Evolutionary conservation across 2,888 invertebrate genomes (phyloP).

Genomic region (Sialis lutaria): DNA sequence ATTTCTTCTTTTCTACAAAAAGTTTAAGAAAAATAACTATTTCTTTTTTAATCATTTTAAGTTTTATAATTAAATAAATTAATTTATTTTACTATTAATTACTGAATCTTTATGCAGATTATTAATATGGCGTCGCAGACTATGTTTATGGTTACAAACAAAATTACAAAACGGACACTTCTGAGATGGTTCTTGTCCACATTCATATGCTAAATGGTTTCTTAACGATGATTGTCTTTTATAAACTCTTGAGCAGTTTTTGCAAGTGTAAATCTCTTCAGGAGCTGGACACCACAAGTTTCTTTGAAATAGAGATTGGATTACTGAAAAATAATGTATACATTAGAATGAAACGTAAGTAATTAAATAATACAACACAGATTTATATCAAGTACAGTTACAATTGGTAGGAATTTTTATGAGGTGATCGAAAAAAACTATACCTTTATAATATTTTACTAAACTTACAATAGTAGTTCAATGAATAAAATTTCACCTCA

Average conservation of each 20-base stretch:
- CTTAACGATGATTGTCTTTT: slow-evolving; percentile 10
- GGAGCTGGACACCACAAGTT: not conserved
- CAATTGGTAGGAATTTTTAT: too few relatives aligned
- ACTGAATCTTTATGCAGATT: slow-evolving; percentile 12
- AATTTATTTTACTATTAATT: not conserved
- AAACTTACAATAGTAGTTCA: too few relatives aligned
- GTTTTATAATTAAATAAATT: not conserved
- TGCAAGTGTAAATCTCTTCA: not conserved
- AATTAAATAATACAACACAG: too few relatives aligned
- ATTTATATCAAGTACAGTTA: too few relatives aligned
- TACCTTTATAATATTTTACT: too few relatives aligned
- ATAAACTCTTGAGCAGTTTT: slow-evolving; percentile 9
- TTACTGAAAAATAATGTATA: not conserved
- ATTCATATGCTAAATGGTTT: slow-evolving; percentile 25
- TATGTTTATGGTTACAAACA: slow-evolving; percentile 20
- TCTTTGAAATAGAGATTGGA: not conserved
- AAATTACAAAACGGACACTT: slow-evolving; percentile 15
- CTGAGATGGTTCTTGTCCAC: slow-evolving; percentile 29
- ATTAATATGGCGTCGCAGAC: slow-evolving; percentile 21
- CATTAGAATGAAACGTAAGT: not conserved
- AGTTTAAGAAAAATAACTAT: slow-evolving; percentile 15
- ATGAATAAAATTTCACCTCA: too few relatives aligned
- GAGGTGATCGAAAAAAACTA: too few relatives aligned
- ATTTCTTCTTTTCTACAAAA: slow-evolving; percentile 8
- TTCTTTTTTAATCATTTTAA: slow-evolving; percentile 30